Percentiles rank a stretch among this genome's conserved stretches.
These are phyloP conservation scores for Crotalus horridus DNA, from an alignment of 2,113 vertebrate species.

Conservation along the genomic window DNA sequence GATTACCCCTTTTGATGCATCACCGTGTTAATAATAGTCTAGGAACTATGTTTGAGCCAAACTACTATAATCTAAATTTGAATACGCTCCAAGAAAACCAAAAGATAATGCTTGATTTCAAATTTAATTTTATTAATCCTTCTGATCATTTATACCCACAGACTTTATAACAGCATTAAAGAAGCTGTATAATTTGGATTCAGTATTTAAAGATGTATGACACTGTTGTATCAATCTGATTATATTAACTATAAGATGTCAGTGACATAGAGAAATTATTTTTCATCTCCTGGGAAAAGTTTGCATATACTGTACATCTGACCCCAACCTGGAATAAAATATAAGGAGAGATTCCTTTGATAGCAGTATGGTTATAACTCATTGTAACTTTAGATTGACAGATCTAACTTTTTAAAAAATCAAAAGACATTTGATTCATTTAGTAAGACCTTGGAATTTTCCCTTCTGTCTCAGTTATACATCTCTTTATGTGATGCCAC, in stretches of 20 bases:
- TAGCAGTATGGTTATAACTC: background rate
- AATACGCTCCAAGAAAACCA: background rate
- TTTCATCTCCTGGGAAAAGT: background rate
- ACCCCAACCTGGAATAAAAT: background rate
- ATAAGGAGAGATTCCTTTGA: background rate
- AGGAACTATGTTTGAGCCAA: background rate
- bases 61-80: background rate
- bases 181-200: background rate
- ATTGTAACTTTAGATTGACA: background rate
- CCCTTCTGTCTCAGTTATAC: background rate
- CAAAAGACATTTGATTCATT: background rate
- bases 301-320: background rate
- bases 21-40: slow-evolving; percentile 22
- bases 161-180: background rate
- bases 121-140: background rate
- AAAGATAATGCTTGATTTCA: slow-evolving; percentile 39
- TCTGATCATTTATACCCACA: background rate
- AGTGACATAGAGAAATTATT: background rate
- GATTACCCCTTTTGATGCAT: slow-evolving; percentile 17
- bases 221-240: background rate
- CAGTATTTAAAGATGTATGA: background rate
- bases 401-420: background rate
- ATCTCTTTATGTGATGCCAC: background rate
- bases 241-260: background rate
- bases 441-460: background rate